phyloP scores from a whole-genome alignment of 2,888 invertebrate species.

The Oconnorella tubifera region DNA sequence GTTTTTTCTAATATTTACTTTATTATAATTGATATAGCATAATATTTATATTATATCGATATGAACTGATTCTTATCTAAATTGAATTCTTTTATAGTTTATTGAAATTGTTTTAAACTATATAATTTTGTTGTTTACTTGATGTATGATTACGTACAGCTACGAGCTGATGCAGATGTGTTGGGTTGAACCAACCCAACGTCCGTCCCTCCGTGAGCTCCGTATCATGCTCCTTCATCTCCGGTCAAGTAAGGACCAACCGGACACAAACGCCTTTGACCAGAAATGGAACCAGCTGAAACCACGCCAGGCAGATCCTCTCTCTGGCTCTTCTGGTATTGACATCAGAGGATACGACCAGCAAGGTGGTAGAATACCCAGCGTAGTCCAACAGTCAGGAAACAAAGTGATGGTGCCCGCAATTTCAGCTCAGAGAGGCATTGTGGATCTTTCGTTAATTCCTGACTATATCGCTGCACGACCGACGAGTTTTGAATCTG shows the following conservation, averaged over 20 bases:
- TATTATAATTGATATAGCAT: no score
- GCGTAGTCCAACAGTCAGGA: no score
- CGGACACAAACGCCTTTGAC: slow-evolving; percentile 64
- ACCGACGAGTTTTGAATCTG: slow-evolving; percentile 26
- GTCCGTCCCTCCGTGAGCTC: slow-evolving; percentile 61
- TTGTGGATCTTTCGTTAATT: no score
- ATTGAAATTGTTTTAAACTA: no score
- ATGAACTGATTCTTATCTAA: no score
- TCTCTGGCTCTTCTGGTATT: no score
- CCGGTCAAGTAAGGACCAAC: slow-evolving; percentile 42
- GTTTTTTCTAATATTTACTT: no score
- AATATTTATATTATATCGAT: no score
- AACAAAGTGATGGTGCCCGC: no score
- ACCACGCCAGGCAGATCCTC: slow-evolving; percentile 29
- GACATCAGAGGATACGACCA: not conserved
- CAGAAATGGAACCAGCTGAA: slow-evolving; percentile 65
- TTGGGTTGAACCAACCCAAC: slow-evolving; percentile 60
- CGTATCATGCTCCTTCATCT: slow-evolving; percentile 60
- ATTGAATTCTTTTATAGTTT: no score
- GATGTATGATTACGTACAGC: slow-evolving; percentile 25
- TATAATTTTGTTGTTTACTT: no score
- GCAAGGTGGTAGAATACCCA: not conserved
- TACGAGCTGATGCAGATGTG: slow-evolving; percentile 70
- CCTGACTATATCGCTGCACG: not conserved
- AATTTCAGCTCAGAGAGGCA: not conserved